Percentiles rank a stretch among this genome's conserved stretches.
These are phyloP conservation scores for Huso huso DNA, from an alignment of 2,797 vertebrate genomes.

Conservation along the genomic window DNA sequence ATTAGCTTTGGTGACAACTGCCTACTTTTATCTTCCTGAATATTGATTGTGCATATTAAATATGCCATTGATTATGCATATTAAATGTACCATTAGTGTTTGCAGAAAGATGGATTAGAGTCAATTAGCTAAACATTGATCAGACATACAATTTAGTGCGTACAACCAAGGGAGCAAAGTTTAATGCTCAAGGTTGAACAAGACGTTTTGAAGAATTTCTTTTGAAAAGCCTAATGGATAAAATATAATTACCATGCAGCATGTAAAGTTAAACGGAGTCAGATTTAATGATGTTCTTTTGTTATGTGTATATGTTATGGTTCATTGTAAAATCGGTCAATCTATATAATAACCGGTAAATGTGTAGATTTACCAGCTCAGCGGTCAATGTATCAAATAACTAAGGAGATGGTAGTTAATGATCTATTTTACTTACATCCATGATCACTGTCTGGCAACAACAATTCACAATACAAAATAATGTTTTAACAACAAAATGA, in stretches of 20 bases:
- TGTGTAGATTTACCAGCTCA: no score
- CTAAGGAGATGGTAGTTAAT: neutral
- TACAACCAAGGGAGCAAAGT: slow-evolving; percentile 24
- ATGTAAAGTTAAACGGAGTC: neutral
- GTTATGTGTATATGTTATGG: neutral
- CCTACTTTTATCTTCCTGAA: slow-evolving; percentile 33
- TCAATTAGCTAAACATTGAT: slow-evolving; percentile 41
- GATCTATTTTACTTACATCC: no score
- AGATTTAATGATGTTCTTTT: neutral
- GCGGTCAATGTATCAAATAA: neutral
- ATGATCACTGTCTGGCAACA: no score
- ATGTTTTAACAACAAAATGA: no score
- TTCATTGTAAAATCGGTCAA: neutral
- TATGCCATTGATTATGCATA: no score
- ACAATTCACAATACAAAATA: no score
- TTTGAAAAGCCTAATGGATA: no score
- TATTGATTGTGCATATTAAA: slow-evolving; percentile 22
- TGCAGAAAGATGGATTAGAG: slow-evolving; percentile 40
- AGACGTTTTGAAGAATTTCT: no score
- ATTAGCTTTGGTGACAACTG: slow-evolving; percentile 40
- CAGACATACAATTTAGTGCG: slow-evolving; percentile 44
- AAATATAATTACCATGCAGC: neutral
- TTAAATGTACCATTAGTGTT: slow-evolving; percentile 33
- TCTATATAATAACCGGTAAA: no score
- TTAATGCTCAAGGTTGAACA: no score